Evolutionary conservation across 2,888 invertebrate genomes (phyloP), one percentile per base, ranked within the genome.

Genomic region (Anagyrus pseudococci): DNA sequence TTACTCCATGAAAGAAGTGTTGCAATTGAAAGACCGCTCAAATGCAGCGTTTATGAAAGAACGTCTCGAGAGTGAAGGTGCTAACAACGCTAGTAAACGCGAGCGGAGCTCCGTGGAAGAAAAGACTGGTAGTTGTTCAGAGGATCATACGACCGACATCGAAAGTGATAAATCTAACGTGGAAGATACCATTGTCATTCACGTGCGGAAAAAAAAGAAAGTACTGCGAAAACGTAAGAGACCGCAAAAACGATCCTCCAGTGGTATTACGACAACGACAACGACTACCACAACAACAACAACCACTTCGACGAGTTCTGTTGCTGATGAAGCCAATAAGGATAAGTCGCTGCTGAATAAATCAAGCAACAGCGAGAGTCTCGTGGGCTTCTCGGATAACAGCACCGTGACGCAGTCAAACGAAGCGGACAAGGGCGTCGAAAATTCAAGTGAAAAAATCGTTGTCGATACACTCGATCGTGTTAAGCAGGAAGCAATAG

Each of bases 121-220:
- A 4, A 67, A 65, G 23, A 29, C 33, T 26, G 57, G 10, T 4
- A 67, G 63, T 41, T 62, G 62, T 20, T 67, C 66, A 7, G 67
- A 67, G 0, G 64, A 66, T 2, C 66, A 59, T 20, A 62, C 62
- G 10, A 59, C 77, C 0, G 83, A 83, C 62, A 82, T 82, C 0
- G 83, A 83, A 55, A 81, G 79, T 8, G 82, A 82, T 62, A 79
- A 81, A 82, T 69, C 87, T 77, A 71, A 83, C 72, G 69, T 85
- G 81, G 60, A 87, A 83, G 75, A 88, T 83, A 75, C 82, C 80
- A 70, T 83, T 79, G 29, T 76, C 79, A 67, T 81, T 58, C 76
- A 81, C 66, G 87, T 84, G 76, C 86, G 82, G 82, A 88, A 84
- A 72, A 78, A 84, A 58, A 77, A 83, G 88, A 37, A 62, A 20